These are phyloP conservation scores for Stegana nigrithorax DNA, from an alignment of 2,888 invertebrate species.

Conservation along the genomic window DNA sequence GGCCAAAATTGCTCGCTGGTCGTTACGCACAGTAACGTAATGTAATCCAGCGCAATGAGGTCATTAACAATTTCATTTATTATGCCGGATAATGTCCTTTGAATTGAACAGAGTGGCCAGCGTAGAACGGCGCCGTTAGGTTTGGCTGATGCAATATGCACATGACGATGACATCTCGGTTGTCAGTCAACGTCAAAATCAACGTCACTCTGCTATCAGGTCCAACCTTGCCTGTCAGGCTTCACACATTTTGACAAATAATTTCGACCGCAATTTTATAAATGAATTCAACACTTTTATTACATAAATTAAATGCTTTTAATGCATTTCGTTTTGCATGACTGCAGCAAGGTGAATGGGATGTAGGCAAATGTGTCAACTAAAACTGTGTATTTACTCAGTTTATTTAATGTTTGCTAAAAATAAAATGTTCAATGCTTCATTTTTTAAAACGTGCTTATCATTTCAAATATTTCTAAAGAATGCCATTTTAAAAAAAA, in stretches of 20 bases:
- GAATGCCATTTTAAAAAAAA: too few species aligned
- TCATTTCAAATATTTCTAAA: too few species aligned
- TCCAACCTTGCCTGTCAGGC: slow-evolving; percentile 1
- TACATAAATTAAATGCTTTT: too few species aligned
- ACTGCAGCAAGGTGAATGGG: too few species aligned
- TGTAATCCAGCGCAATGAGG: slow-evolving; percentile 18
- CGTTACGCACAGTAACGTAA: not conserved
- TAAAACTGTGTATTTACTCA: too few species aligned
- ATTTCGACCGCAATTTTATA: slow-evolving; percentile 47
- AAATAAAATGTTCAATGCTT: too few species aligned
- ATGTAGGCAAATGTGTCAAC: too few species aligned
- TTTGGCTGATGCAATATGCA: not conserved
- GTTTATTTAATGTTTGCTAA: too few species aligned
- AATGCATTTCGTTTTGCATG: too few species aligned
- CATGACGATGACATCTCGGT: not conserved
- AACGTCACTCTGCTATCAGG: not conserved
- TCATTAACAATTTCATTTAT: slow-evolving; percentile 60
- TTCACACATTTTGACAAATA: slow-evolving; percentile 47
- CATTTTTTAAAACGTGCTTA: too few species aligned
- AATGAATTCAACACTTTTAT: not conserved
- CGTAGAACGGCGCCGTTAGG: not conserved
- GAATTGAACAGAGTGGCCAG: not conserved
- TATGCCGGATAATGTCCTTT: slow-evolving; percentile 43
- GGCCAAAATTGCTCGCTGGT: slow-evolving; percentile 18
- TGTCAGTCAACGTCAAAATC: slow-evolving; percentile 18